Evolutionary conservation across 2,888 invertebrate genomes (phyloP).

Genomic region (Apotomis turbidana): DNA sequence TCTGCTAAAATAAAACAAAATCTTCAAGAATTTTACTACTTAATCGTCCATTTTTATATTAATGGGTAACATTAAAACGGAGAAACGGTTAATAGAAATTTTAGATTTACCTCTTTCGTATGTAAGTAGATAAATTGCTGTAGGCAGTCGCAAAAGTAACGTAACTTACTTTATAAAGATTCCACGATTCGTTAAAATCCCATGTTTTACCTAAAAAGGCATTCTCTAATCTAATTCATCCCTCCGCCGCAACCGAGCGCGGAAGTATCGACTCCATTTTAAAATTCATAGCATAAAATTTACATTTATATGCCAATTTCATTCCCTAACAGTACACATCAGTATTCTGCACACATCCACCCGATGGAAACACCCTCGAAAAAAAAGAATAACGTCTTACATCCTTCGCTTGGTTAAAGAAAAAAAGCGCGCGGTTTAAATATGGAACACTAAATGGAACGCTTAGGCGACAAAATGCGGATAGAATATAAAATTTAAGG

Average conservation of each 20-base stretch:
- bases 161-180: slow-evolving; percentile 45
- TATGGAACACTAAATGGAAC: slow-evolving; percentile 84
- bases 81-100: not conserved
- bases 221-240: slow-evolving; percentile 79
- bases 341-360: slow-evolving; percentile 78
- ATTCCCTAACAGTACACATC: slow-evolving; percentile 83
- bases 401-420: slow-evolving; percentile 72
- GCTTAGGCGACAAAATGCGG: slow-evolving; percentile 84
- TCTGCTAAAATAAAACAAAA: no score
- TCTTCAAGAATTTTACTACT: no score
- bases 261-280: slow-evolving; percentile 83
- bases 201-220: slow-evolving; percentile 72
- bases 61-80: no score
- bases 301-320: slow-evolving; percentile 84
- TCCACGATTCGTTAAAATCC: slow-evolving; percentile 62
- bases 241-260: slow-evolving; percentile 69
- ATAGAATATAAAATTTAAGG: slow-evolving; percentile 84
- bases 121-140: not conserved
- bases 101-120: not conserved
- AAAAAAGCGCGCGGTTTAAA: slow-evolving; percentile 81
- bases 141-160: slow-evolving; percentile 1
- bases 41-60: not conserved
- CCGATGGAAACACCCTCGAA: slow-evolving; percentile 66
- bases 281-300: slow-evolving; percentile 84
- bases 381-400: slow-evolving; percentile 74